Evolutionary conservation across 2,797 vertebrate genomes (phyloP).

Genomic region (Sphenopsis melanotis): DNA sequence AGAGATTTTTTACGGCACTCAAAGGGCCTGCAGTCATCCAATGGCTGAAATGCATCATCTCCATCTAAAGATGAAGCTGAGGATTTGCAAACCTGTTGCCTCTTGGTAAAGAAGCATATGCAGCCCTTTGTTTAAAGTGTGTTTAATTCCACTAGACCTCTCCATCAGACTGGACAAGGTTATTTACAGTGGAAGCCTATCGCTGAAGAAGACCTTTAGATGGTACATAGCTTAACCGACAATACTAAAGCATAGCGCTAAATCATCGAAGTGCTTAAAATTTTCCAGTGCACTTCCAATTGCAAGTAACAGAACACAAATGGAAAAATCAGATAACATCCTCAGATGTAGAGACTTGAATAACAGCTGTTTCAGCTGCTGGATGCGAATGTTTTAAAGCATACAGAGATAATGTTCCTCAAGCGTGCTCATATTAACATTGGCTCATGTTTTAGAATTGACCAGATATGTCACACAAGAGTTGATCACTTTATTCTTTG

Average conservation of each 20-base stretch:
- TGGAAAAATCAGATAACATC: neutral
- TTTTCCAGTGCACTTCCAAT: neutral
- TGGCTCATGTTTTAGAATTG: neutral
- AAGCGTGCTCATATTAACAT: rapidly evolving
- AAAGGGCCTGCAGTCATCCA: neutral
- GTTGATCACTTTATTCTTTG: neutral
- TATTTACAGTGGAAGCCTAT: neutral
- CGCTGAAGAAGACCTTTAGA: conserved; percentile 23
- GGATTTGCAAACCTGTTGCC: neutral
- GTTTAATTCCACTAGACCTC: conserved; percentile 6
- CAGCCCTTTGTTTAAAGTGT: neutral
- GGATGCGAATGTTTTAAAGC: neutral
- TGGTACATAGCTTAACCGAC: neutral
- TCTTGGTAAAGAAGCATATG: neutral
- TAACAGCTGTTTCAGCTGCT: neutral
- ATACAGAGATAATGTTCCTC: neutral
- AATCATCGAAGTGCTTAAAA: neutral
- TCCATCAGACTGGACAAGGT: neutral
- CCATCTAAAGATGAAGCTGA: neutral
- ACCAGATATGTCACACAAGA: neutral
- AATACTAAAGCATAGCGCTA: neutral
- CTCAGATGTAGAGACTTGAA: neutral
- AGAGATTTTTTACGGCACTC: neutral
- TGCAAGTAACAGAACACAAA: neutral
- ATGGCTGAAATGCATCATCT: neutral